Base-by-base conservation (phyloP, 2,797 vertebrate genomes). In the Hafferia zeledoni region DNA sequence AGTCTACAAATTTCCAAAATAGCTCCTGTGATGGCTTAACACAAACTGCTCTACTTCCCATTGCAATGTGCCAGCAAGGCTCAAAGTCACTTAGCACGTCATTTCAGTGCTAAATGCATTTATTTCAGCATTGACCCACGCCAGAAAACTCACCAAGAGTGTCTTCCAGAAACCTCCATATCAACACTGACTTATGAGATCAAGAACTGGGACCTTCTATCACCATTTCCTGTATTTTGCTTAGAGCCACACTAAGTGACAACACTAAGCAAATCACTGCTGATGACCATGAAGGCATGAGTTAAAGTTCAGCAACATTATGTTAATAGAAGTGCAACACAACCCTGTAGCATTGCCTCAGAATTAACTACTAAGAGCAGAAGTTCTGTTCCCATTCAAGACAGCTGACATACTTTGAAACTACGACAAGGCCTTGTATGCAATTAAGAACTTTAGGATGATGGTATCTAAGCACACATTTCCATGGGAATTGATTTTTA, bases 171-270 rank as follows among this genome's bases (percentile, higher is more conserved):
- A 79, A 79, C 25, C 17, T 72, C 61, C 64, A 1, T 37, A 89
- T 24, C 49, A 44, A 5, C 6, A 0, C 31, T 15, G n/a, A 63
- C 28, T 69, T 78, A 61, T 0, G 17, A 2, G 1, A 55, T 30
- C 27, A 79, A 72, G 67, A 67, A 82, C 57, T 28, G 47, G 13
- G 27, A 49, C 10, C 9, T 65, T 67, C 43, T 47, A 55, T 57
- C 50, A 65, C 17, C 0, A 4, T 46, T 60, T 72, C 30, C 37
- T 25, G 7, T 24, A 33, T 57, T 76, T 84, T 67, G 25, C 28
- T 90, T 37, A 65, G 25, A 69, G 47, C 70, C 53, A 71, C 41
- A 39, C 17, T 24, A 70, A 46, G 22, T 37, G 5, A 47, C 16
- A 65, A 57, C 10, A 71, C 25, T 8, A 68, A 57, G 35, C 74